phyloP scores from a whole-genome alignment of 1,140 invertebrate species.

The Stegodyphus mimosarum region DNA sequence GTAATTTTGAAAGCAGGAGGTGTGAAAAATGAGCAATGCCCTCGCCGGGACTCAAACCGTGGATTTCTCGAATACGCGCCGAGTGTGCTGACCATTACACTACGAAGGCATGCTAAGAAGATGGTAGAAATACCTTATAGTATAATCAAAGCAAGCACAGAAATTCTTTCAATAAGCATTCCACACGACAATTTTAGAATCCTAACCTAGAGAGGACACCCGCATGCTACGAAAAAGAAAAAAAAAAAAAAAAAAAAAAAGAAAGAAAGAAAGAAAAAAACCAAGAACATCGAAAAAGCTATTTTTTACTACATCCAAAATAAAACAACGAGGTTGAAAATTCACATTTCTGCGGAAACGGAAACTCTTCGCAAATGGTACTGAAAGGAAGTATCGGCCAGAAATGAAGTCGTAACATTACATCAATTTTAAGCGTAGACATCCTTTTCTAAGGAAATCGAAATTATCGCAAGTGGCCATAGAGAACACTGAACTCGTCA shows the following conservation, averaged over 20 bases:
- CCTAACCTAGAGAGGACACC: neutral
- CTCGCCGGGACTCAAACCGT: no score
- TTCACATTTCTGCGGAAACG: slow-evolving; percentile 7
- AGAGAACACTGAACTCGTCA: no score
- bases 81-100: no score
- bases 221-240: slow-evolving; percentile 23
- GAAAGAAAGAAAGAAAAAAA: no score
- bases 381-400: slow-evolving; percentile 12
- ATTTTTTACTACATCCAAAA: slow-evolving; percentile 36
- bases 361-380: slow-evolving; percentile 13
- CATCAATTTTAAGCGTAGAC: slow-evolving; percentile 31
- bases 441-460: slow-evolving; percentile 12
- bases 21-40: no score
- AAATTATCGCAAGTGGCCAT: neutral
- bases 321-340: neutral
- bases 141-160: no score
- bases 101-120: no score
- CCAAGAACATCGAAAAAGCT: neutral
- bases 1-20: no score
- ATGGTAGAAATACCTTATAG: no score
- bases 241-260: no score
- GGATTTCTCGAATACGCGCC: no score
- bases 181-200: neutral
- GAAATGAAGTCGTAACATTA: slow-evolving; percentile 24
- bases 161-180: no score